Evolutionary conservation across 2,113 vertebrate species (phyloP).

Genomic region (Takifugu bimaculatus): DNA sequence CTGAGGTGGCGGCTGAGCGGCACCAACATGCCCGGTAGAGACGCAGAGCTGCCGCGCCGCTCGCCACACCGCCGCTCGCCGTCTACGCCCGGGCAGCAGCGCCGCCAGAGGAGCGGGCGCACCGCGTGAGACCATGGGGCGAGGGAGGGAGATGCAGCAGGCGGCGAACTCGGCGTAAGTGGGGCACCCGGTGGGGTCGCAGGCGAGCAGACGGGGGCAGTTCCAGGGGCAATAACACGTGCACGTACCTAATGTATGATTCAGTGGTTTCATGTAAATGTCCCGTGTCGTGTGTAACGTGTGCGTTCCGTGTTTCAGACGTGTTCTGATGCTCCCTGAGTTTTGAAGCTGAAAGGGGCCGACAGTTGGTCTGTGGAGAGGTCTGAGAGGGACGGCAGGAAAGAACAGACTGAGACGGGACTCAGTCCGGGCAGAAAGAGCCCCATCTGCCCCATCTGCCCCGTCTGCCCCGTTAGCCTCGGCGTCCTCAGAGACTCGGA

Average conservation of each 20-base stretch:
- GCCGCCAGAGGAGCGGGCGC: slow-evolving; percentile 39
- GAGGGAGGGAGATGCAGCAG: slow-evolving; percentile 71
- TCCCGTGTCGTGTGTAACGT: no score
- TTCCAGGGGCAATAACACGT: no score
- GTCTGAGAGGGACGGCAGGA: slow-evolving; percentile 32
- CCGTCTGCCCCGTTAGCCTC: slow-evolving; percentile 22
- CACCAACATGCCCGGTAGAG: slow-evolving; percentile 47
- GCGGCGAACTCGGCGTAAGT: slow-evolving; percentile 75
- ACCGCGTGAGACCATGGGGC: slow-evolving; percentile 59
- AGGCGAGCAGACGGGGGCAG: no score
- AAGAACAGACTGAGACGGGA: slow-evolving; percentile 26
- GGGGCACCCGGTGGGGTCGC: not conserved
- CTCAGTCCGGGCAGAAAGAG: slow-evolving; percentile 35
- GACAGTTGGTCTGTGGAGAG: slow-evolving; percentile 56
- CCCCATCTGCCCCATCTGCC: slow-evolving; percentile 21
- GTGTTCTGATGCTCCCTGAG: slow-evolving; percentile 33
- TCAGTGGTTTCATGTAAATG: no score
- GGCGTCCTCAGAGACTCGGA: slow-evolving; percentile 17
- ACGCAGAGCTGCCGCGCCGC: slow-evolving; percentile 49
- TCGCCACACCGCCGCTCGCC: slow-evolving; percentile 40
- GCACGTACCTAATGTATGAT: no score
- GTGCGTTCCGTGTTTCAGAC: not conserved
- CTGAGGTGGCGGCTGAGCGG: slow-evolving; percentile 32
- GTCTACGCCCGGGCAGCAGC: slow-evolving; percentile 31
- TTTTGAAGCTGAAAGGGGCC: slow-evolving; percentile 56